phyloP scores from a whole-genome alignment of 2,888 invertebrate genomes.

The Melanchra persicariae region DNA sequence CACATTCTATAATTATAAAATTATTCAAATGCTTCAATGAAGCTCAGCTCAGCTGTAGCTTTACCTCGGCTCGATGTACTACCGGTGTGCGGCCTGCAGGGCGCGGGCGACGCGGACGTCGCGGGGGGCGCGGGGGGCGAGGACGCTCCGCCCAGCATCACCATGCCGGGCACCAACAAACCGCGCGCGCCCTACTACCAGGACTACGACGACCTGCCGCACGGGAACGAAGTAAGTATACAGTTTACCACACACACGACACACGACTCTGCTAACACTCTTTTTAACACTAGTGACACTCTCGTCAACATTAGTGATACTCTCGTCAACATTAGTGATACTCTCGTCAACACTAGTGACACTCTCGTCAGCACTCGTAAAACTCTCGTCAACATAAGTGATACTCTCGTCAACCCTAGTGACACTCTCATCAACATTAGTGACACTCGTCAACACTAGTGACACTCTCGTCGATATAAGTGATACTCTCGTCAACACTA shows the following conservation, averaged over 20 bases:
- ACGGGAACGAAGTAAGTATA: constrained; percentile 70
- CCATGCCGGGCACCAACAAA: constrained; percentile 80
- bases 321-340: neutral
- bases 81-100: constrained; percentile 28
- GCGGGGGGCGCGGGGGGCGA: constrained; percentile 43
- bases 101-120: constrained; percentile 26
- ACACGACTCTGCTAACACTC: too few relatives aligned
- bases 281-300: too few relatives aligned
- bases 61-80: constrained; percentile 19
- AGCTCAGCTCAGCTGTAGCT: neutral
- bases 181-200: constrained; percentile 63
- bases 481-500: too few relatives aligned
- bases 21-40: neutral
- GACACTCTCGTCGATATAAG: neutral
- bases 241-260: neutral
- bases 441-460: too few relatives aligned
- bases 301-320: neutral
- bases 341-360: neutral
- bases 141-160: constrained; percentile 76
- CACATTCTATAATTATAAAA: neutral
- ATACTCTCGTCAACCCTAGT: too few relatives aligned
- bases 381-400: too few relatives aligned
- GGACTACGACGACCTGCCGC: constrained; percentile 75
- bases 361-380: too few relatives aligned
- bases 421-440: too few relatives aligned